phyloP scores from a whole-genome alignment of 2,797 vertebrate genomes.

The Neosilurus hyrtlii region DNA sequence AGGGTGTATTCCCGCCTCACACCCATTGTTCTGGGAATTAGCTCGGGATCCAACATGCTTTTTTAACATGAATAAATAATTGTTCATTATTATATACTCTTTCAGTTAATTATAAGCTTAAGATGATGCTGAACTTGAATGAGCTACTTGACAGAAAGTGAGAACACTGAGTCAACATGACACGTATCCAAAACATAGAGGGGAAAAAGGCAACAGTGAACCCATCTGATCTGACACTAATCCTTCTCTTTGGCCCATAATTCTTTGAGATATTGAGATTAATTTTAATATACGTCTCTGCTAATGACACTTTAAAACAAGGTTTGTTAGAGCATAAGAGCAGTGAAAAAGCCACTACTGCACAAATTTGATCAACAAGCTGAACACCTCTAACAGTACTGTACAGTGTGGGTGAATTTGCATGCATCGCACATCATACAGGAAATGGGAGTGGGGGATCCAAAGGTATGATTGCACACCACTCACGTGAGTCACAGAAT shows the following conservation, averaged over 20 bases:
- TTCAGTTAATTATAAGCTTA: neutral
- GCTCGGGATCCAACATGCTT: neutral
- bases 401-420: neutral
- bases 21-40: neutral
- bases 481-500: neutral
- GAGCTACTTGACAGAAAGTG: neutral
- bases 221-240: neutral
- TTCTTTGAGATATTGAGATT: neutral
- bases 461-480: neutral
- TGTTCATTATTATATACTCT: neutral
- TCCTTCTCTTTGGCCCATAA: neutral
- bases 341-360: neutral
- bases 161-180: neutral
- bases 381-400: neutral
- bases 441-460: neutral
- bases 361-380: neutral
- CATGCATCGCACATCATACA: neutral
- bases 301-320: neutral
- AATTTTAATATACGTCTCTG: neutral
- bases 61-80: neutral
- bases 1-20: neutral
- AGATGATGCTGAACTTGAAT: neutral
- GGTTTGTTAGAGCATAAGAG: neutral
- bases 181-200: neutral
- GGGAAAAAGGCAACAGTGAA: neutral